phyloP scores from a whole-genome alignment of 1,140 invertebrate genomes.

The Potamilus streckersoni region DNA sequence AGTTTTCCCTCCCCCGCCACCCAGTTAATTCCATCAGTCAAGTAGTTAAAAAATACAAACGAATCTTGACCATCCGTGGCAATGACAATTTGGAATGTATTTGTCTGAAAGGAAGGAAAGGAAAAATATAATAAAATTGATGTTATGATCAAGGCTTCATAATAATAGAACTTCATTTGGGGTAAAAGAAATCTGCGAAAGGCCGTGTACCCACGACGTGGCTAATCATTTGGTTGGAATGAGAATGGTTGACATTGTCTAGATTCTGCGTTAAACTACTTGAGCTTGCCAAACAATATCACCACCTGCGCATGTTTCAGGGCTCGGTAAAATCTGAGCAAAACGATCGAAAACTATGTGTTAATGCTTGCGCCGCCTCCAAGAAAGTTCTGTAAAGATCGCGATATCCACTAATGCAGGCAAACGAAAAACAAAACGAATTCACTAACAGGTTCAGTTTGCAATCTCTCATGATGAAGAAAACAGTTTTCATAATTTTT shows the following conservation, averaged over 20 bases:
- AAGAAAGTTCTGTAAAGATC: too few relatives aligned
- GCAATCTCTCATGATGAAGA: too few relatives aligned
- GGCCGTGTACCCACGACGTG: background rate
- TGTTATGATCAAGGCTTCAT: background rate
- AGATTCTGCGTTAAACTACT: background rate
- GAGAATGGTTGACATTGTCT: background rate
- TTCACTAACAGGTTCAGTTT: too few relatives aligned
- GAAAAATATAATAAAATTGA: slow-evolving; percentile 13
- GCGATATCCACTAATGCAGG: too few relatives aligned
- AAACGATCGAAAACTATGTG: too few relatives aligned
- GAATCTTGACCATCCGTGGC: slow-evolving; percentile 84
- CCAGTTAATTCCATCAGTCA: slow-evolving; percentile 90
- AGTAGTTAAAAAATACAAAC: slow-evolving; percentile 88
- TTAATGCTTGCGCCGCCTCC: too few relatives aligned
- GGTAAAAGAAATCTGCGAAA: background rate
- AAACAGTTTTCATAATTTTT: too few relatives aligned
- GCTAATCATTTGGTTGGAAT: background rate
- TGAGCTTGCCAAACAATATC: too few relatives aligned
- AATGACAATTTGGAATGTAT: slow-evolving; percentile 86
- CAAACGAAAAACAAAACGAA: too few relatives aligned
- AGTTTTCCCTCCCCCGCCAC: slow-evolving; percentile 78
- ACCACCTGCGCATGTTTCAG: background rate
- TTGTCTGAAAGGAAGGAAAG: slow-evolving; percentile 69
- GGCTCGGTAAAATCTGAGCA: too few relatives aligned
- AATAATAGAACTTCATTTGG: background rate